Evolutionary conservation across 2,888 invertebrate genomes (phyloP).

Genomic region (Zaprionus bogoriensis): DNA sequence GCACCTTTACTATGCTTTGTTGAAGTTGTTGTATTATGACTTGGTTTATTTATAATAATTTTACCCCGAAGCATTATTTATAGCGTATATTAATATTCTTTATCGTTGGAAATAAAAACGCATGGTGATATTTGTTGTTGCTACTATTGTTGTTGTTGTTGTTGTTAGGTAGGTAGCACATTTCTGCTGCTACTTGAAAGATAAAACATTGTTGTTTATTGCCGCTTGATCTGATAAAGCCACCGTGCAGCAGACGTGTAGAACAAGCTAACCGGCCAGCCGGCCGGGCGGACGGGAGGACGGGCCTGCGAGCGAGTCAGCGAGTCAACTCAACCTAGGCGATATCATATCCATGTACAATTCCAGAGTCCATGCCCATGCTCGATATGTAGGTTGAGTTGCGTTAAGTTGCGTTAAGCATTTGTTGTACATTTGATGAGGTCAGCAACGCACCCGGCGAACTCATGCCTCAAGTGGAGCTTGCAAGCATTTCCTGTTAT

Average conservation of each 20-base stretch:
- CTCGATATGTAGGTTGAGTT: slow-evolving; percentile 46
- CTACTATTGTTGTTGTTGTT: slow-evolving; percentile 48
- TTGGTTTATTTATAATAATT: slow-evolving; percentile 72
- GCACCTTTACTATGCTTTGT: slow-evolving; percentile 51
- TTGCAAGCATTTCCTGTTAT: not conserved
- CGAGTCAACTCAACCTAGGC: slow-evolving; percentile 39
- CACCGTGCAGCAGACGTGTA: slow-evolving; percentile 70
- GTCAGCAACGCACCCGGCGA: slow-evolving; percentile 65
- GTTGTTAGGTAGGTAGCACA: slow-evolving; percentile 71
- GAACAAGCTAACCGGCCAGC: slow-evolving; percentile 54
- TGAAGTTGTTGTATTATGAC: slow-evolving; percentile 54
- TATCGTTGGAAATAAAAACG: slow-evolving; percentile 75
- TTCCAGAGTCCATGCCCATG: slow-evolving; percentile 67
- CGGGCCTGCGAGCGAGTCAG: slow-evolving; percentile 5
- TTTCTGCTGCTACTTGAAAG: slow-evolving; percentile 81
- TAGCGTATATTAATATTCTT: slow-evolving; percentile 81
- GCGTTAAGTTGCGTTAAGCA: slow-evolving; percentile 38
- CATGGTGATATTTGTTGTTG: slow-evolving; percentile 18
- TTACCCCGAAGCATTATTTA: slow-evolving; percentile 77
- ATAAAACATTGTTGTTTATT: slow-evolving; percentile 81
- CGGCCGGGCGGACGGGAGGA: slow-evolving; percentile 7
- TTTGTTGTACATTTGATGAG: slow-evolving; percentile 73
- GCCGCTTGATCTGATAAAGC: slow-evolving; percentile 81
- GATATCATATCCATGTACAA: slow-evolving; percentile 80
- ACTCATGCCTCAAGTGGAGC: slow-evolving; percentile 29